Evolutionary conservation across 2,113 vertebrate species (phyloP).

Genomic region (Amazona vittata): DNA sequence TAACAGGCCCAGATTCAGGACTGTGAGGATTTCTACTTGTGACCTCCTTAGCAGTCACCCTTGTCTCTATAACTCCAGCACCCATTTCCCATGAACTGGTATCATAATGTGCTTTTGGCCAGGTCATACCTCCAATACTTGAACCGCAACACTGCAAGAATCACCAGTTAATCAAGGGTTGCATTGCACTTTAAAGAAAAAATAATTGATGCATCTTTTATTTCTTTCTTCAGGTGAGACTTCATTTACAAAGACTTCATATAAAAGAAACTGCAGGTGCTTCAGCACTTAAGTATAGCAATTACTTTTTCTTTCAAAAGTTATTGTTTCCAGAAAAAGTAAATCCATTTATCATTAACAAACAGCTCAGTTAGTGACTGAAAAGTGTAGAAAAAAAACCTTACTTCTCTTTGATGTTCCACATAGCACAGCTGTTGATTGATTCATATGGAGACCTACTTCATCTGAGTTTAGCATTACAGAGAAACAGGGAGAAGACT

Average conservation of each 20-base stretch:
- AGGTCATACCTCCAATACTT: not conserved
- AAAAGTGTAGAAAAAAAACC: not conserved
- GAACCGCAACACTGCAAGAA: not conserved
- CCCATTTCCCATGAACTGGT: not conserved
- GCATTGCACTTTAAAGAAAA: not conserved
- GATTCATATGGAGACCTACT: not conserved
- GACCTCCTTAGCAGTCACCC: not conserved
- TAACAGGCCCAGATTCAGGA: not conserved
- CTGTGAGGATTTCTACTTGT: accelerated
- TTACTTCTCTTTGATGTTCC: not conserved
- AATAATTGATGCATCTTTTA: not conserved
- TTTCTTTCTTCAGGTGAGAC: not conserved
- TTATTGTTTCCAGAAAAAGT: not conserved
- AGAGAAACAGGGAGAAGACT: not conserved
- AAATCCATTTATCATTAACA: conserved; percentile 13
- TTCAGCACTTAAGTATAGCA: not conserved
- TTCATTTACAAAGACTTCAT: not conserved
- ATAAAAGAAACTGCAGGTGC: not conserved
- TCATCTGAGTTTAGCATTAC: not conserved
- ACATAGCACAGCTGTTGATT: not conserved
- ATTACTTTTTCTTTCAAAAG: not conserved
- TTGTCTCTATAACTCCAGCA: not conserved
- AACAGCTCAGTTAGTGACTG: not conserved
- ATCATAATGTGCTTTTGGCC: not conserved
- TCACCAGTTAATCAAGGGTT: not conserved